Conservation (phyloP, 2,888 invertebrate genomes). For the Pachycephus smyrnensis region DNA sequence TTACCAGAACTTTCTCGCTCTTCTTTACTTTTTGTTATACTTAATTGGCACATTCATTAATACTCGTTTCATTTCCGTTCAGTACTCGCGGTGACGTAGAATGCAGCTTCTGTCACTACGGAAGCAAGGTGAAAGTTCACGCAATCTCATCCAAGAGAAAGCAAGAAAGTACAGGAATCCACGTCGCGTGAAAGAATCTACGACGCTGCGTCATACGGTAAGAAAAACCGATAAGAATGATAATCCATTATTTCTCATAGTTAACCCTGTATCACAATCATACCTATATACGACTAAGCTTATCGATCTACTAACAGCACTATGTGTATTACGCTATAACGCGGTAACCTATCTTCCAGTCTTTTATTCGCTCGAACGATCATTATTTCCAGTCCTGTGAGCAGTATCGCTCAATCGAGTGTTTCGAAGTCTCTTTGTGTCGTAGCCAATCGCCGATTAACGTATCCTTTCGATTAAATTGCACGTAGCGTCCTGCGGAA, state of each 20-base stretch:
- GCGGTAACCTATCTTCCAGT: background rate
- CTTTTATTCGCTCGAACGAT: background rate
- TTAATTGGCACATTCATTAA: background rate
- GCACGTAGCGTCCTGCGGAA: background rate
- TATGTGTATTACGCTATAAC: background rate
- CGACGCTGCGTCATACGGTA: background rate
- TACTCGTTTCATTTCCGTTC: background rate
- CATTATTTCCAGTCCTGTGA: background rate
- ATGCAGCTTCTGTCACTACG: background rate
- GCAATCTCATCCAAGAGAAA: slow-evolving; percentile 38
- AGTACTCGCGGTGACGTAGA: background rate
- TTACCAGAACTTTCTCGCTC: background rate
- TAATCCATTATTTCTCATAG: background rate
- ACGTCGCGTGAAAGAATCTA: background rate
- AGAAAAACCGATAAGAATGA: background rate
- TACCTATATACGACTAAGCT: background rate
- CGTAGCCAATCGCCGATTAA: background rate
- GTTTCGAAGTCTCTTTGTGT: background rate
- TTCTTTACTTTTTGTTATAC: background rate
- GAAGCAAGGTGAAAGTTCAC: slow-evolving; percentile 46
- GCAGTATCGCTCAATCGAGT: background rate
- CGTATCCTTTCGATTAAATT: background rate
- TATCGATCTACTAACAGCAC: background rate
- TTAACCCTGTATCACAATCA: background rate
- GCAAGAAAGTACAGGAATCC: slow-evolving; percentile 32